Base-by-base conservation (phyloP, 2,113 vertebrate species). In the Alexandromys fortis region DNA sequence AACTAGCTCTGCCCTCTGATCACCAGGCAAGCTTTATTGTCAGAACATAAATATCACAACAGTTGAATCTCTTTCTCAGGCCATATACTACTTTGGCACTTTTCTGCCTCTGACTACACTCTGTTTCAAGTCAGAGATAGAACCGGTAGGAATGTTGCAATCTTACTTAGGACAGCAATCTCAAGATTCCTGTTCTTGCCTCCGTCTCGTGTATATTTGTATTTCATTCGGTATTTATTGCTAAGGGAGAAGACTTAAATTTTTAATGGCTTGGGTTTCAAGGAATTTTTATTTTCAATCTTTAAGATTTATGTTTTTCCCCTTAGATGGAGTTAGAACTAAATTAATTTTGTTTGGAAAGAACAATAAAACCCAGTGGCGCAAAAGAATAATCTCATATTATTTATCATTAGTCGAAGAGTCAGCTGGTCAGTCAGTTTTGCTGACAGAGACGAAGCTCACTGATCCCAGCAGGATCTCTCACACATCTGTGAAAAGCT, bases 191-290 rank as follows among this genome's bases (percentile, higher is more conserved):
- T 78, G 42, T 95, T 95, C 42, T 86, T 93, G 68, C 79, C 88
- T 96, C 35, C 85, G 96, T 89, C 85, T 81, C 88, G 58, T 92
- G 90, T 89, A 2, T 91, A 76, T 97, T 91, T 97, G 89, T 93
- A 96, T 95, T 95, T 97, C 76, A 90, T 94, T 95, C 85, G 92
- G 58, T 96, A 97, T 97, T 97, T 97, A 97, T 96, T 97, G 92
- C 63, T 93, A 83, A 95, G 30, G 45, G 85, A 52, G 65, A 67
- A 26, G 49, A 89, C 68, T 73, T 87, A 87, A 87, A 24, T 68
- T 73, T 96, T 61, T 93, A 90, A 92, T 94, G 88, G n/a, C 49
- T 87, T 92, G 52, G 19, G 86, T 94, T 92, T 95, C 78, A 63
- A 96, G 83, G 47, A 94, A 61, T 91, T 97, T 97, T 96, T 87